phyloP scores from a whole-genome alignment of 2,797 vertebrate species.

The Buphagus erythrorhynchus region DNA sequence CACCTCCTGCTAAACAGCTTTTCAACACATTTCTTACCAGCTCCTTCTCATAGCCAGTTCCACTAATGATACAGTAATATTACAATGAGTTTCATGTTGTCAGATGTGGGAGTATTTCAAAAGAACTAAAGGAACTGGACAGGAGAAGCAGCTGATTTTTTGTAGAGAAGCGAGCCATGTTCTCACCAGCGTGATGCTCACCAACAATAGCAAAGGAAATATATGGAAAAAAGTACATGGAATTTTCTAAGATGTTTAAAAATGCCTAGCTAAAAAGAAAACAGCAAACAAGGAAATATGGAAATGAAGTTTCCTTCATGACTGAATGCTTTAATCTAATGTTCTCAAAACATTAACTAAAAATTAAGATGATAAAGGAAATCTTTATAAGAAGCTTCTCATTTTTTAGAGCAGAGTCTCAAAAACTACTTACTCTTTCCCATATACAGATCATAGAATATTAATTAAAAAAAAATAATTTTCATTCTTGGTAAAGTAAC shows the following conservation, averaged over 20 bases:
- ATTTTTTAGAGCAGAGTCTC: not conserved
- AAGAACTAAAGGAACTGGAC: constrained; percentile 13
- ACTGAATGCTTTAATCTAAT: not conserved
- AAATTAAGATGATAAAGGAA: not conserved
- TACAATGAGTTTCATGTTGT: not conserved
- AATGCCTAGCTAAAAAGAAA: not conserved
- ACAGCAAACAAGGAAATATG: not conserved
- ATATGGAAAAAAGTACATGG: constrained; percentile 25
- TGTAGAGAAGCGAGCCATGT: constrained; percentile 31
- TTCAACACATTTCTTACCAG: not conserved
- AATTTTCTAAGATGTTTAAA: constrained; percentile 17
- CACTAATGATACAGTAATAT: not conserved
- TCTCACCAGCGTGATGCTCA: not conserved
- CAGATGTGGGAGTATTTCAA: not conserved
- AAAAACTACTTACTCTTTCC: not conserved
- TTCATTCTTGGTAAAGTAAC: not conserved
- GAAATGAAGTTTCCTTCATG: constrained; percentile 1
- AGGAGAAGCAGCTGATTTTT: constrained; percentile 42
- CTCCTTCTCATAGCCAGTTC: constrained; percentile 18
- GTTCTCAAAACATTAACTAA: not conserved
- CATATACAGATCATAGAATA: not conserved
- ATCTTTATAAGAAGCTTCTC: not conserved
- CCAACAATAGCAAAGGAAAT: constrained; percentile 72
- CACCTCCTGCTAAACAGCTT: not conserved
- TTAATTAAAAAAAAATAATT: not conserved